Evolutionary conservation across 2,797 vertebrate species (phyloP).

Genomic region (Sarcophilus harrisii): DNA sequence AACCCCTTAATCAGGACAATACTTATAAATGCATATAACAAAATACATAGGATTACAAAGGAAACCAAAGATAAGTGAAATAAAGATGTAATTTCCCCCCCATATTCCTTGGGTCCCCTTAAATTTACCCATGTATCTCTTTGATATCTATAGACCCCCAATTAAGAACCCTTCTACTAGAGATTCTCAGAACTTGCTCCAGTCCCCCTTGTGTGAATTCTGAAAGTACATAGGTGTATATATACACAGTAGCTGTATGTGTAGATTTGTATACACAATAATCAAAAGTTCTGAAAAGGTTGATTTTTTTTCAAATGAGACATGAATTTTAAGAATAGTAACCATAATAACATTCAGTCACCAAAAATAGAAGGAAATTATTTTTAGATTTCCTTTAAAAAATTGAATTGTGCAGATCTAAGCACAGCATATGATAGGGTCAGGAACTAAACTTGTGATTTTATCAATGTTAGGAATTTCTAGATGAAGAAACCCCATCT

Average conservation of each 20-base stretch:
- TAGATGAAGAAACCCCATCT: neutral
- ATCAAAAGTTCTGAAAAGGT: neutral
- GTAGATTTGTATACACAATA: neutral
- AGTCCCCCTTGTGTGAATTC: neutral
- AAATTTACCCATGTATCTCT: neutral
- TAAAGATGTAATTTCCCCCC: neutral
- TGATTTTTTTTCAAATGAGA: neutral
- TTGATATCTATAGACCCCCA: neutral
- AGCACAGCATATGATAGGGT: neutral
- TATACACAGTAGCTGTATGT: neutral
- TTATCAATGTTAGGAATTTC: neutral
- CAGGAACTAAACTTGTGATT: neutral
- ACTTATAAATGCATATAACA: neutral
- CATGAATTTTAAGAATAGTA: neutral
- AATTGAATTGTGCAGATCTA: neutral
- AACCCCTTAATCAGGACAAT: neutral
- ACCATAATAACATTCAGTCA: neutral
- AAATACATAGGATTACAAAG: neutral
- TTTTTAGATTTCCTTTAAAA: neutral
- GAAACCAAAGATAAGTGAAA: neutral
- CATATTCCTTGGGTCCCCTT: neutral
- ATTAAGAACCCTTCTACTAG: neutral
- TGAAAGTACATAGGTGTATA: neutral
- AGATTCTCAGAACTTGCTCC: neutral
- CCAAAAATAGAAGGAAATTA: neutral